These are phyloP conservation scores for Podocnemis expansa DNA, from an alignment of 2,113 vertebrate genomes.

Conservation along the genomic window DNA sequence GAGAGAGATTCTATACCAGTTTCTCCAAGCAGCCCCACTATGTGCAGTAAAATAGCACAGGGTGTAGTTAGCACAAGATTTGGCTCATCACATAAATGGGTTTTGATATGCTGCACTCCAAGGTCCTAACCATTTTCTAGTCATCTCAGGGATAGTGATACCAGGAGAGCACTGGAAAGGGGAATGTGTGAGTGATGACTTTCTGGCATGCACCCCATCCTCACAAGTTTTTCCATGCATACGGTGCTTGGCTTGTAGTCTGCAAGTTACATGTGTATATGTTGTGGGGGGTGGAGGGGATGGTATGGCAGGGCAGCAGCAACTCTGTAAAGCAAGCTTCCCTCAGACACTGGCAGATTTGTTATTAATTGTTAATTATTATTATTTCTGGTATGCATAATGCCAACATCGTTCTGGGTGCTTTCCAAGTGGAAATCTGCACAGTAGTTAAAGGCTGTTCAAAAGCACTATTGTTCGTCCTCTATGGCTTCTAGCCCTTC, in stretches of 20 bases:
- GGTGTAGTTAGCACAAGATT: conserved; percentile 18
- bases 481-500: neutral
- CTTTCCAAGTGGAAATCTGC: conserved; percentile 38
- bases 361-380: conserved; percentile 50
- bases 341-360: conserved; percentile 16
- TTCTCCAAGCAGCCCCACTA: neutral
- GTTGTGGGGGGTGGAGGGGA: neutral
- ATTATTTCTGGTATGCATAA: conserved; percentile 7
- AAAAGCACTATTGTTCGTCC: conserved; percentile 37
- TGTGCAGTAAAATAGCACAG: conserved; percentile 4
- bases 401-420: conserved; percentile 14
- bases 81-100: conserved; percentile 15
- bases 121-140: conserved; percentile 12
- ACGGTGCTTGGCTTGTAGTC: neutral
- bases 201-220: rapidly evolving
- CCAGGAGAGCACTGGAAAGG: neutral
- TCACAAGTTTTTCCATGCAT: neutral
- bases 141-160: neutral
- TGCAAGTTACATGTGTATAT: neutral
- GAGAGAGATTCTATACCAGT: neutral
- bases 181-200: neutral
- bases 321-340: neutral
- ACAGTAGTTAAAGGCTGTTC: conserved; percentile 19
- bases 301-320: neutral
- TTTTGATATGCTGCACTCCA: conserved; percentile 24